Base-by-base conservation (phyloP, 1,140 invertebrate species). In the Araneus ventricosus region DNA sequence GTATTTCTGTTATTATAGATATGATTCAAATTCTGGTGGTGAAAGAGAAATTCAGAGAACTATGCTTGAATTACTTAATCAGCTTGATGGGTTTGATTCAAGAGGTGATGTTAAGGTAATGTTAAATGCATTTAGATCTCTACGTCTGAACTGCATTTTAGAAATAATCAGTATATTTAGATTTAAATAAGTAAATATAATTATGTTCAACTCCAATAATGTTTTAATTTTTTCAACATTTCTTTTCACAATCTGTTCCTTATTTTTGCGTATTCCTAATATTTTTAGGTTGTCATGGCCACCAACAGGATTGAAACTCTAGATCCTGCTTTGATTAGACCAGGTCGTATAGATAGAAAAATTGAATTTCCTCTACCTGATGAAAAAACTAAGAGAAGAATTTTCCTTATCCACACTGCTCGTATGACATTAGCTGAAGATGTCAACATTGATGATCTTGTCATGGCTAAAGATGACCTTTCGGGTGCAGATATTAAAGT, bases 11-110 rank as follows among this genome's bases (percentile, higher is more conserved):
- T 75, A 34, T 79, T 52, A 3, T 90, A 96, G 96, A 82, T 99
- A 99, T 95, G 99, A 99, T 95, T 99, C 99, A 1, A 99, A 99
- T 95, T 99, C 99, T 94, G 99, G 99, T 75, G 99, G 99, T 94
- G 99, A 99, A 95, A 97, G 99, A 94, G 99, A 99, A 97, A 99
- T 99, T 96, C 99, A 99, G 95, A 97, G 99, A 95, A 99, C 99
- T 93, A 99, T 99, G 99, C 97, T 99, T 96, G 99, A 99, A 95
- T 96, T 99, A 30, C 96, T 99, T 0, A 99, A 99, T 96, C 99
- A 99, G 96, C 96, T 99, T 37, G 99, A 99, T 96, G 99, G 99
- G 94, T 99, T 99, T 96, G 99, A 99, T 96, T 99, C 98, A 1
- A 96, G 98, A 79, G 99, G 99, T 24, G 99, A 99, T 97, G 98